Percentiles rank a stretch among this genome's conserved stretches.
These are phyloP conservation scores for Lagopus muta DNA, from an alignment of 2,113 vertebrate genomes.

Conservation along the genomic window DNA sequence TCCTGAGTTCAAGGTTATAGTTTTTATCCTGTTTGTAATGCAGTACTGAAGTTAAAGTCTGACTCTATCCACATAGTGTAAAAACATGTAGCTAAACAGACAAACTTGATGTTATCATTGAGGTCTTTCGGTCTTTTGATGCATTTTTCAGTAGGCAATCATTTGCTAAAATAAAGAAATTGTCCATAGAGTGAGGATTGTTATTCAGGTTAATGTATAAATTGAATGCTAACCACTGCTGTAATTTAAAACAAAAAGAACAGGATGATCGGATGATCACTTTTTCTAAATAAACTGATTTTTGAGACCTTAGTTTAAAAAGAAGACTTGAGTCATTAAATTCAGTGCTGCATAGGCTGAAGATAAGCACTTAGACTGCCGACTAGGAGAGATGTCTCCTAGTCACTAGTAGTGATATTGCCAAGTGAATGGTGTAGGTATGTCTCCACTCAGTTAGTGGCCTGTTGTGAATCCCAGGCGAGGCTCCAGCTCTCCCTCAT, in stretches of 20 bases:
- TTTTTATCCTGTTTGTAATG: background rate
- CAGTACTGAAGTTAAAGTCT: background rate
- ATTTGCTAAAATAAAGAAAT: background rate
- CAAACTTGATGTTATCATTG: background rate
- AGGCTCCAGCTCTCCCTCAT: background rate
- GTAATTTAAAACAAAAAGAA: slow-evolving; percentile 17
- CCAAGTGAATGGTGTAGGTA: background rate
- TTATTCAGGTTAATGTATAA: background rate
- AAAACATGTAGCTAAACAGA: background rate
- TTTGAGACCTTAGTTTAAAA: background rate
- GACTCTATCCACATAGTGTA: background rate
- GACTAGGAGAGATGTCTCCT: background rate
- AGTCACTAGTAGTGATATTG: background rate
- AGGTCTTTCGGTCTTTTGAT: background rate
- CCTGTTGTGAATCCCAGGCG: background rate
- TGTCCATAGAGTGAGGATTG: background rate
- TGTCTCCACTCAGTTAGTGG: background rate
- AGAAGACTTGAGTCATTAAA: background rate
- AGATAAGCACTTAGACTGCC: background rate
- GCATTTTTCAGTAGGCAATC: background rate
- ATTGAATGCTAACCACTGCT: background rate
- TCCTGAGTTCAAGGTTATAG: background rate
- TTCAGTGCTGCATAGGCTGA: background rate
- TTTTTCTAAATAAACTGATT: slow-evolving; percentile 31
- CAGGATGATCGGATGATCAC: background rate